Conservation (phyloP, 2,888 invertebrate genomes). For the Leptodirus hochenwartii region DNA sequence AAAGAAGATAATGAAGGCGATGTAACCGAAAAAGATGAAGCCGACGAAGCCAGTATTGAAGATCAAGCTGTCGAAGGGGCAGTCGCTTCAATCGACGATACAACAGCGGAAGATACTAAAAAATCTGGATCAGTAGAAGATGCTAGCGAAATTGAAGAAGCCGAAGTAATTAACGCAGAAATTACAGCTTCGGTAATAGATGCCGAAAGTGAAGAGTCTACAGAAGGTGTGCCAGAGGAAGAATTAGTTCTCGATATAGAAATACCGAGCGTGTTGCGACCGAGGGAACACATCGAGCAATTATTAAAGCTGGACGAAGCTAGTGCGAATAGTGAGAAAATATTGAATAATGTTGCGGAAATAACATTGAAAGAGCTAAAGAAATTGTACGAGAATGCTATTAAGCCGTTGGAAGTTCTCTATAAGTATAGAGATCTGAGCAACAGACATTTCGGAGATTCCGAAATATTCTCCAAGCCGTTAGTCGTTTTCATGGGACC, state of each 20-base stretch:
- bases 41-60: slow-evolving; percentile 11
- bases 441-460: slow-evolving; percentile 81
- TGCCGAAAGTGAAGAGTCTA: slow-evolving; percentile 26
- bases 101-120: slow-evolving; percentile 1
- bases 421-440: slow-evolving; percentile 87
- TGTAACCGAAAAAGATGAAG: slow-evolving; percentile 9
- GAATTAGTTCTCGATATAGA: slow-evolving; percentile 44
- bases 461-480: slow-evolving; percentile 89
- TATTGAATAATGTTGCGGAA: slow-evolving; percentile 55
- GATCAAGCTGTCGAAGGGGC: slow-evolving; percentile 12
- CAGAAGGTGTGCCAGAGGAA: slow-evolving; percentile 31
- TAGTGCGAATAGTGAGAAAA: slow-evolving; percentile 47
- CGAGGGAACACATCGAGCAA: slow-evolving; percentile 62
- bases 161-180: slow-evolving; percentile 9
- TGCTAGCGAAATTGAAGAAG: slow-evolving; percentile 8
- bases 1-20: slow-evolving; percentile 10
- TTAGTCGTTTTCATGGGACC: slow-evolving; percentile 87
- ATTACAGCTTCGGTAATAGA: slow-evolving; percentile 10
- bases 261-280: slow-evolving; percentile 59
- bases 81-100: slow-evolving; percentile 10
- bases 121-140: slow-evolving; percentile 4
- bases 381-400: slow-evolving; percentile 66
- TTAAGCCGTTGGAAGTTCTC: slow-evolving; percentile 75
- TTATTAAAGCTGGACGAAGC: slow-evolving; percentile 65
- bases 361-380: slow-evolving; percentile 70